These are phyloP conservation scores for Myotis pilosus DNA, from an alignment of 2,797 vertebrate genomes.

Conservation along the genomic window DNA sequence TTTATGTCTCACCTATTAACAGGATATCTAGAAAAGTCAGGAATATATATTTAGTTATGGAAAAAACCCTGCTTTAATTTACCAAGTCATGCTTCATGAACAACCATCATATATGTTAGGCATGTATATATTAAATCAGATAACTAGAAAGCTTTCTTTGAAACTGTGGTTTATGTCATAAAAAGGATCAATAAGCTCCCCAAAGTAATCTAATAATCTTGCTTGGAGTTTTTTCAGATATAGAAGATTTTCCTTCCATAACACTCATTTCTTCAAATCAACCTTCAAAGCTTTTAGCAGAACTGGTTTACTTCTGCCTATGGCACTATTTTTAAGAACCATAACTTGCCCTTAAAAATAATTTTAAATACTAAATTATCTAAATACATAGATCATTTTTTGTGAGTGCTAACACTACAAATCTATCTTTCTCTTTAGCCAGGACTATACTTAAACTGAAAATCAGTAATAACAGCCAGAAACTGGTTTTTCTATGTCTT, in stretches of 20 bases:
- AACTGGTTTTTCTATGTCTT: not conserved
- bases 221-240: not conserved
- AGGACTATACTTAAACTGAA: not conserved
- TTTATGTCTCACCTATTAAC: not conserved
- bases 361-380: slow-evolving; percentile 4
- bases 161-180: not conserved
- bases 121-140: not conserved
- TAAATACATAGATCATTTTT: slow-evolving; percentile 12
- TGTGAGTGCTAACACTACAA: not conserved
- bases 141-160: slow-evolving; percentile 16
- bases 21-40: not conserved
- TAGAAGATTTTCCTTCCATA: not conserved
- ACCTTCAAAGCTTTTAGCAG: not conserved
- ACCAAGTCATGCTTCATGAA: slow-evolving; percentile 4
- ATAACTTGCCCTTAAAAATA: slow-evolving; percentile 11
- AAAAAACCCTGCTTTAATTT: slow-evolving; percentile 12
- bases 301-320: not conserved
- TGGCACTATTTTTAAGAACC: slow-evolving; percentile 8
- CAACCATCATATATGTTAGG: not conserved
- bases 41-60: not conserved
- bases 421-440: not conserved
- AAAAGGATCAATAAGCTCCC: not conserved
- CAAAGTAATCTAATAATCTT: slow-evolving; percentile 17
- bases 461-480: not conserved
- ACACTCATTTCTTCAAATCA: slow-evolving; percentile 30